phyloP scores from a whole-genome alignment of 2,888 invertebrate species.

The Omphaloscelis lunosa region DNA sequence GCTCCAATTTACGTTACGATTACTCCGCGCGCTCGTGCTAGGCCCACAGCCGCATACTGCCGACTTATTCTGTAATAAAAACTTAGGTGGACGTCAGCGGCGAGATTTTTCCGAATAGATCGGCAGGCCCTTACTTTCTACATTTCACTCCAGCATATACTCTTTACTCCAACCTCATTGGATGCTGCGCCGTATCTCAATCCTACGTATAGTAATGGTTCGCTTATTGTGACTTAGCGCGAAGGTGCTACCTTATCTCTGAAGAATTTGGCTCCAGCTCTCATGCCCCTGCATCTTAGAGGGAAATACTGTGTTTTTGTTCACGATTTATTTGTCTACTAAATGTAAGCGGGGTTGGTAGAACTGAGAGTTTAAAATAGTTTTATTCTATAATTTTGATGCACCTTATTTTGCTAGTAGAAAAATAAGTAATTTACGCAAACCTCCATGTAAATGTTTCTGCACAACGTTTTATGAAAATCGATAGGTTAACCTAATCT shows the following conservation, averaged over 20 bases:
- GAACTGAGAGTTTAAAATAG: not conserved
- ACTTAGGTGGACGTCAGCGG: too few relatives aligned
- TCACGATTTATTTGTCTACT: slow-evolving; percentile 32
- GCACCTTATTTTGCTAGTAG: not conserved
- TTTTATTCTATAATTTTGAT: too few relatives aligned
- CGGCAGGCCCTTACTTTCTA: not conserved
- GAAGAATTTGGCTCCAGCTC: slow-evolving; percentile 56
- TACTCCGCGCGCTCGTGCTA: too few relatives aligned
- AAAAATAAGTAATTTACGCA: not conserved
- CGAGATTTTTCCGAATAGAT: too few relatives aligned
- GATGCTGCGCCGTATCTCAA: not conserved
- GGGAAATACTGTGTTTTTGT: slow-evolving; percentile 37
- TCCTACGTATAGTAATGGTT: slow-evolving; percentile 34
- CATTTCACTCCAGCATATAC: not conserved
- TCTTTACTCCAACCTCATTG: not conserved
- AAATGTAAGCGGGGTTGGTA: not conserved
- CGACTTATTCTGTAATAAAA: too few relatives aligned
- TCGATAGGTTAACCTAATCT: too few relatives aligned
- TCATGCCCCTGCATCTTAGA: slow-evolving; percentile 1
- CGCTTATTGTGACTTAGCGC: slow-evolving; percentile 52
- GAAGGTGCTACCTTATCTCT: slow-evolving; percentile 58
- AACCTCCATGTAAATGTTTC: too few relatives aligned
- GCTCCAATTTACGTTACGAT: too few relatives aligned
- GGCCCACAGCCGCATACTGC: too few relatives aligned
- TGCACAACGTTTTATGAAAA: too few relatives aligned